phyloP scores from a whole-genome alignment of 2,797 vertebrate species.

The Micropoecilia bifurca region DNA sequence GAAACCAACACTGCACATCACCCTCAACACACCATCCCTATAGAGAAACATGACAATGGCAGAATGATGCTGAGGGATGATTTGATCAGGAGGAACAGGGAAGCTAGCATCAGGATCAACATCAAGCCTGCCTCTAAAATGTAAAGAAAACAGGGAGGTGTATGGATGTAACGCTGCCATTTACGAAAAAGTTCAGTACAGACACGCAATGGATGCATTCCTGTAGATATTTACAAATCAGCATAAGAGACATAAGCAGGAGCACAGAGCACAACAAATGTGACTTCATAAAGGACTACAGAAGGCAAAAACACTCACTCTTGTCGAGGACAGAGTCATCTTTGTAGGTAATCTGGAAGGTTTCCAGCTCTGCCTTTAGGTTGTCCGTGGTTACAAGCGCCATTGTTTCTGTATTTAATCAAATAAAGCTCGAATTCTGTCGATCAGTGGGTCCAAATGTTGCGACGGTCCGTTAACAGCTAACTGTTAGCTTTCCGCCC shows the following conservation, averaged over 20 bases:
- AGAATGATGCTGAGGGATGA: neutral
- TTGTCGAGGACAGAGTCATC: conserved; percentile 78
- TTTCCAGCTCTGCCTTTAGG: conserved; percentile 72
- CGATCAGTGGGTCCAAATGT: neutral
- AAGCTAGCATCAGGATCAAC: neutral
- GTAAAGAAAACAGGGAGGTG: neutral
- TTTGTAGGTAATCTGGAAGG: conserved; percentile 69
- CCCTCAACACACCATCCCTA: neutral
- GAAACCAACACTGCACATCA: neutral
- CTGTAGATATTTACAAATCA: neutral
- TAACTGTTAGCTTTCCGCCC: conserved; percentile 17
- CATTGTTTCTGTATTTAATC: conserved; percentile 54
- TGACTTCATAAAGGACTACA: neutral
- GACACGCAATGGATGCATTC: neutral
- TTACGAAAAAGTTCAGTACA: neutral
- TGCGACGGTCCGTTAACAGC: neutral
- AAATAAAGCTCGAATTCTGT: neutral
- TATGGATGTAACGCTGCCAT: neutral
- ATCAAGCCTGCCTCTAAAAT: too few species aligned
- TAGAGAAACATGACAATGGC: neutral
- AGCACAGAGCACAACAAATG: neutral
- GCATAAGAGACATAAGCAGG: neutral
- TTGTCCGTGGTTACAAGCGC: conserved; percentile 59
- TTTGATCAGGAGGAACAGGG: neutral
- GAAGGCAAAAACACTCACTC: conserved; percentile 64